Evolutionary conservation across 2,797 vertebrate species (phyloP), one percentile per base, ranked within the genome.

Genomic region (Pseudochirops cupreus): DNA sequence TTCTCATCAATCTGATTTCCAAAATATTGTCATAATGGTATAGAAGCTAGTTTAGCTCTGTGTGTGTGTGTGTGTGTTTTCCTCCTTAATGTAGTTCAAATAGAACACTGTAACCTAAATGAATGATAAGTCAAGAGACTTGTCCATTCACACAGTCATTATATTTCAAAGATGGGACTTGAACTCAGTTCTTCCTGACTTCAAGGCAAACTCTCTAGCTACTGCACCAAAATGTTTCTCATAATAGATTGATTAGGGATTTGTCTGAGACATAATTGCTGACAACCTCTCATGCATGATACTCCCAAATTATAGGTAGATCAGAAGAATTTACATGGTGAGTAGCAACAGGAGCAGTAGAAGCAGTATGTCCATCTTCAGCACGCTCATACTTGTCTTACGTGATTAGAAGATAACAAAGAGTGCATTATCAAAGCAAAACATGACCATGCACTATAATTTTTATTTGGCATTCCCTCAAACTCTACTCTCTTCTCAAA

Each of bases 41-140:
- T 56, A 62, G 67, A 95, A 52, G 58, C 12, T 87, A 94, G 96
- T 87, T 59, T 21, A 91, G 82, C 26, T 46, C 1, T 89, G 14
- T 39, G n/a, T 87, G 9, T n/a, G 24, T 46, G 11, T 89, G 50
- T 89, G 16, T 46, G 87, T 50, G 46, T 92, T 29, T 9, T 31
- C 93, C 94, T 96, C 39, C 55, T 52, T 89, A 50, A n/a, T 91
- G 56, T 93, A 95, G 87, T 96, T 95, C 93, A 96, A 94, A 95
- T 92, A 90, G 94, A 95, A 14, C 31, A 59, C 11, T 26, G 26
- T 58, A 11, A 67, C 62, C 33, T 67, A n/a, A 67, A 39, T 74
- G 33, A 74, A n/a, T 67, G 59, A n/a, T 33, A 67, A 31, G 29
- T n/a, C 4, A 87, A 26, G 9, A 87, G 24, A 87, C 39, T 26